Percentiles rank a stretch among this genome's conserved stretches.
Conservation (phyloP, 2,888 invertebrate genomes). For the Epinotia demarniana region DNA sequence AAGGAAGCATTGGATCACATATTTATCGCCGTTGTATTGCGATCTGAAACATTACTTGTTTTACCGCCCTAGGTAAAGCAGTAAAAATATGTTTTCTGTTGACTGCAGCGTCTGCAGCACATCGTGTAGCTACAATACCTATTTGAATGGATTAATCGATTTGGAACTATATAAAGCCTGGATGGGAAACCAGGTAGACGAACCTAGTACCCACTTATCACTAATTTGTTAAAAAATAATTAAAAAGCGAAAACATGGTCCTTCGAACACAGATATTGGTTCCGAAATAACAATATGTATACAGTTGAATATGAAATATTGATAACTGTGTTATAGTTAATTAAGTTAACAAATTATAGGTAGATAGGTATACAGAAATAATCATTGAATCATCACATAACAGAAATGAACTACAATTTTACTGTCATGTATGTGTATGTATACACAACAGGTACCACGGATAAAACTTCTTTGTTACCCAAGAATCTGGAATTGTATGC, state of each 20-base stretch:
- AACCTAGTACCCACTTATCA: no score
- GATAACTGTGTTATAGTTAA: not conserved
- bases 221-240: not conserved
- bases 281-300: not conserved
- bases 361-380: not conserved
- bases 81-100: not conserved
- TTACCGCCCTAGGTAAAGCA: no score
- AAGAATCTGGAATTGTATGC: slow-evolving; percentile 10
- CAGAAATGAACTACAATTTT: not conserved
- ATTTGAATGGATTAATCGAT: not conserved
- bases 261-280: slow-evolving; percentile 4
- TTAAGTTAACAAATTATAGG: not conserved
- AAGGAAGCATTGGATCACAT: no score
- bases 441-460: not conserved
- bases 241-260: not conserved
- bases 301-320: not conserved
- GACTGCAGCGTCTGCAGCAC: no score
- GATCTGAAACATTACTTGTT: no score
- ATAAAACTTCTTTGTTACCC: slow-evolving; percentile 23
- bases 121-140: not conserved
- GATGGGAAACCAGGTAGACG: not conserved
- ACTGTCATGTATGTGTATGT: slow-evolving; percentile 3
- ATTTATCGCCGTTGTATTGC: no score
- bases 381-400: not conserved
- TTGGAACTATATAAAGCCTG: not conserved